Evolutionary conservation across 2,888 invertebrate species (phyloP).

Genomic region (Lordiphosa fenestrarum): DNA sequence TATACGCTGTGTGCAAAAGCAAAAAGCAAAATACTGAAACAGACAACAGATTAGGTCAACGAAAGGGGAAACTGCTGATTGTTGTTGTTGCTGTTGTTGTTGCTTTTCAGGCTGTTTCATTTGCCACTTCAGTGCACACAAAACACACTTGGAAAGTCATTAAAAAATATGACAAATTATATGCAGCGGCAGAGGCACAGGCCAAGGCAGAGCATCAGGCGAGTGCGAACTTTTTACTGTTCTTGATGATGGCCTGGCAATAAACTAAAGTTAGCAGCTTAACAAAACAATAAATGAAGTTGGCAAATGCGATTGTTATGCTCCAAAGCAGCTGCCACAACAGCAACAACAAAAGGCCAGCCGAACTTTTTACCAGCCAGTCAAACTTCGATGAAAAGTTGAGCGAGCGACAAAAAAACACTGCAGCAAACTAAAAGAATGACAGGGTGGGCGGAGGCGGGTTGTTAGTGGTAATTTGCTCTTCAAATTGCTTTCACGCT

Average conservation of each 20-base stretch:
- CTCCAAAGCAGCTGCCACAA: slow-evolving; percentile 29
- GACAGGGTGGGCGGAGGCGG: not conserved
- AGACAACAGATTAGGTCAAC: slow-evolving; percentile 53
- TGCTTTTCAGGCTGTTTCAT: slow-evolving; percentile 28
- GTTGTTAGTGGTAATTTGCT: slow-evolving; percentile 17
- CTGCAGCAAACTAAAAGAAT: slow-evolving; percentile 31
- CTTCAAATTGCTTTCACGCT: slow-evolving; percentile 39
- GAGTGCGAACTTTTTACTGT: slow-evolving; percentile 32
- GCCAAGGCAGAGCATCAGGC: no score
- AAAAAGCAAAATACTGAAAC: slow-evolving; percentile 14
- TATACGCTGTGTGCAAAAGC: slow-evolving; percentile 46
- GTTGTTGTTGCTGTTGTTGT: slow-evolving; percentile 18
- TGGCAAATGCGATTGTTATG: slow-evolving; percentile 71
- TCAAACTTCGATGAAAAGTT: slow-evolving; percentile 69
- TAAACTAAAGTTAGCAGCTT: slow-evolving; percentile 74
- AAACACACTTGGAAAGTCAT: slow-evolving; percentile 65
- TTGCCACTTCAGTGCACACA: slow-evolving; percentile 45
- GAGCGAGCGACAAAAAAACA: slow-evolving; percentile 47
- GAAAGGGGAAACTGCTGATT: slow-evolving; percentile 15
- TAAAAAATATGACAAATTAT: slow-evolving; percentile 72
- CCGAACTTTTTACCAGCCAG: slow-evolving; percentile 36
- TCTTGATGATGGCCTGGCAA: slow-evolving; percentile 56
- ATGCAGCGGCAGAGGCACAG: slow-evolving; percentile 27
- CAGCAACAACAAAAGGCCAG: slow-evolving; percentile 4
- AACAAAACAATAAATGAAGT: slow-evolving; percentile 75